Conservation (phyloP, 1,140 invertebrate species). For the Achroia grisella region DNA sequence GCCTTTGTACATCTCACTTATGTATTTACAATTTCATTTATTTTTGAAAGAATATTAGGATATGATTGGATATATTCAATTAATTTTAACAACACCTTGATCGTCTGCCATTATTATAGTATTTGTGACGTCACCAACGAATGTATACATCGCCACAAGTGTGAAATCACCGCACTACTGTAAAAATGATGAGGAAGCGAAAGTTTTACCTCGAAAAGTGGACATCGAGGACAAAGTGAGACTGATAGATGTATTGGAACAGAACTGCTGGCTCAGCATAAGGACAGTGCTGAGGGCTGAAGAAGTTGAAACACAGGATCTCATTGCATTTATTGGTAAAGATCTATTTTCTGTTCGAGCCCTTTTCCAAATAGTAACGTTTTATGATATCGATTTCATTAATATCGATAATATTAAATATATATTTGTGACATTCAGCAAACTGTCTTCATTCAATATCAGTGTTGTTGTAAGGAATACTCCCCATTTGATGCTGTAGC, state of each 20-base stretch:
- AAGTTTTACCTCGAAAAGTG: slow-evolving; percentile 16
- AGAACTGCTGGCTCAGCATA: slow-evolving; percentile 48
- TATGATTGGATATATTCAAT: no score
- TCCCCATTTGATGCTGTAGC: no score
- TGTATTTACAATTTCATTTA: no score
- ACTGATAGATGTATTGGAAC: slow-evolving; percentile 42
- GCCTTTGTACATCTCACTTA: no score
- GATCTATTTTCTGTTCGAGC: no score
- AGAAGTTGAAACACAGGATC: slow-evolving; percentile 63
- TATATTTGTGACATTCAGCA: no score
- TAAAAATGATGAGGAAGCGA: slow-evolving; percentile 49
- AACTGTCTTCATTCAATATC: no score
- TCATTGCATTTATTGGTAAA: slow-evolving; percentile 67
- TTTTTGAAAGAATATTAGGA: no score
- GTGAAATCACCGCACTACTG: slow-evolving; percentile 59
- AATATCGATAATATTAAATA: no score
- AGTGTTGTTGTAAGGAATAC: no score
- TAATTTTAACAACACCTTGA: slow-evolving; percentile 31
- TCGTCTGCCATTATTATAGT: slow-evolving; percentile 46
- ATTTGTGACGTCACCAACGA: slow-evolving; percentile 62
- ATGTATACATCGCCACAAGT: slow-evolving; percentile 63
- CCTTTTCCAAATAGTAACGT: no score
- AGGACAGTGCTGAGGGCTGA: slow-evolving; percentile 52
- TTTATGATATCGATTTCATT: no score
- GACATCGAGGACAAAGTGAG: slow-evolving; percentile 34